Conservation (phyloP, 2,113 vertebrate genomes). For the Raphicerus campestris region DNA sequence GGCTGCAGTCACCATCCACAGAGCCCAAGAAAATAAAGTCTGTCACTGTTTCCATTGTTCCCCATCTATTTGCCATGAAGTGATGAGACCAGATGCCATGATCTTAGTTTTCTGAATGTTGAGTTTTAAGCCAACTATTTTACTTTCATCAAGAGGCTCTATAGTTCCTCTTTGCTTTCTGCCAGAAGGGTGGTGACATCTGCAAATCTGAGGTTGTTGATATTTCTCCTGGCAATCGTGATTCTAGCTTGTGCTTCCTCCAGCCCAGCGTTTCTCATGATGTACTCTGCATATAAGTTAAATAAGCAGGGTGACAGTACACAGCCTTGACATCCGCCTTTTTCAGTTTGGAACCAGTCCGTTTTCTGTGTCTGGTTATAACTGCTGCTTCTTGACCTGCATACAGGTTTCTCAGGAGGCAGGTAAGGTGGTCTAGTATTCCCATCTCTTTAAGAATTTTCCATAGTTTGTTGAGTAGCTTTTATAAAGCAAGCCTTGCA, state of each 20-base stretch:
- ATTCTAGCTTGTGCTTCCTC: neutral
- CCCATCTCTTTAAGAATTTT: neutral
- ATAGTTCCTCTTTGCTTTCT: neutral
- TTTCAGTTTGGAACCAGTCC: neutral
- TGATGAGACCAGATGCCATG: neutral
- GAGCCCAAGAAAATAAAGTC: neutral
- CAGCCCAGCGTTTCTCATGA: fast-evolving
- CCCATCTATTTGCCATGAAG: neutral
- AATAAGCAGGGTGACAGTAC: neutral
- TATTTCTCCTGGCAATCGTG: neutral
- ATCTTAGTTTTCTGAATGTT: neutral
- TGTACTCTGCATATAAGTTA: neutral
- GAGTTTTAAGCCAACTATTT: neutral
- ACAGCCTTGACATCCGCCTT: neutral
- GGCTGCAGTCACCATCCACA: neutral
- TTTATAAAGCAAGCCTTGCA: neutral
- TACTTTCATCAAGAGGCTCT: neutral
- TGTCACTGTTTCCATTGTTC: neutral
- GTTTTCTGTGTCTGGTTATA: neutral
- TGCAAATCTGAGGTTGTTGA: neutral
- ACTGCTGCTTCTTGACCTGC: neutral
- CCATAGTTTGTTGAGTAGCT: neutral
- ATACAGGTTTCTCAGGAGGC: neutral
- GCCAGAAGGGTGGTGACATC: neutral
- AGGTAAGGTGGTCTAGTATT: neutral